These are phyloP conservation scores for Leucophenga maculata DNA, from an alignment of 2,888 invertebrate species.

Conservation along the genomic window DNA sequence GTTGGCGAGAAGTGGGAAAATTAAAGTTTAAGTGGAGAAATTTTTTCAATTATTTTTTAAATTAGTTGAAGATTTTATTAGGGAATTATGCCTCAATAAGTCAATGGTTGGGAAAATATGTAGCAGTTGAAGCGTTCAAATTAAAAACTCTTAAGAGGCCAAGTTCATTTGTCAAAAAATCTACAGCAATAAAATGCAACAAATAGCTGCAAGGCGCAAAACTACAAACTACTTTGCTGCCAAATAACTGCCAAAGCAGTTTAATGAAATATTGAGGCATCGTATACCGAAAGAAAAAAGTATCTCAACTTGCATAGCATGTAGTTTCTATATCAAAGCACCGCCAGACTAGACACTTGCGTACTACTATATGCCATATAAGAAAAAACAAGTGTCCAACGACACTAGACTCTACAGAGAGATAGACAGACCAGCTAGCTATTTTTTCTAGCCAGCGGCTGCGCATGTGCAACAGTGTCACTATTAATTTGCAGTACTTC, in stretches of 20 bases:
- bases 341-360: not conserved
- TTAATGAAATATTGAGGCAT: no score
- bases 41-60: no score
- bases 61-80: no score
- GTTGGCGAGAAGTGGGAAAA: no score
- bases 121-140: no score
- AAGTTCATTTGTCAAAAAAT: slow-evolving; percentile 7
- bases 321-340: slow-evolving; percentile 7
- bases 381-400: slow-evolving; percentile 8
- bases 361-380: not conserved
- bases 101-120: no score
- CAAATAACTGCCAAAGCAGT: not conserved
- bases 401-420: no score
- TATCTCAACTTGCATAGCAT: no score
- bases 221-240: slow-evolving; percentile 6
- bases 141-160: not conserved
- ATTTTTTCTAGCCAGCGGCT: no score
- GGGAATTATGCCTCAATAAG: no score
- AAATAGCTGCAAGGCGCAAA: slow-evolving; percentile 19
- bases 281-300: not conserved
- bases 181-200: slow-evolving; percentile 6
- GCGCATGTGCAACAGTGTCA: slow-evolving; percentile 13
- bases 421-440: not conserved
- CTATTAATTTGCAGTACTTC: slow-evolving; percentile 8
- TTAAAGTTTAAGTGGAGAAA: no score